Evolutionary conservation across 2,888 invertebrate genomes (phyloP), one percentile per base, ranked within the genome.

Genomic region (Chrysolina americana): DNA sequence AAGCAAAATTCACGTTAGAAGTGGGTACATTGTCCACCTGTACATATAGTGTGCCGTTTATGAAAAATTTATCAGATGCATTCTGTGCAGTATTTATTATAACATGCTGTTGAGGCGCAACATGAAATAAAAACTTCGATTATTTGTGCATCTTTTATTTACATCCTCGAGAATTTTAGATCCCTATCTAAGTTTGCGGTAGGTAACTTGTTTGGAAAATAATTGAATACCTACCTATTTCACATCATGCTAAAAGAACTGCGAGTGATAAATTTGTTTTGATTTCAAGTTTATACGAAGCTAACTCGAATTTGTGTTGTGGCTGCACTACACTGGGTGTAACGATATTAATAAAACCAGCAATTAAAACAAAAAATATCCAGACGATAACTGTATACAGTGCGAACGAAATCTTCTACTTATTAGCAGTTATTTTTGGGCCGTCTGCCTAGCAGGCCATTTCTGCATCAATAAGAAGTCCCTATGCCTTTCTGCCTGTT

Each of bases 221-320:
- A 59, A 59, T 59, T 59, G 59, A 59, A 59, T 59, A 59, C 59
- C 59, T 59, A 36, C 59, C 59, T 59, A 59, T 36, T 59, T 59
- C 28, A 28, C 59, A 59, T 59, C 59, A 13, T 17, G 59, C 10
- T 36, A 28, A 59, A 36, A 59, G 59, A 36, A 17, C 50, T 9
- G 9, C 11, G 8, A 13, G 28, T 8, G 59, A 59, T 59, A 59
- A 59, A 59, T 59, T 59, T 36, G 59, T 59, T 6, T n/a, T 59
- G 59, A 23, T 28, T 28, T 23, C 15, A 28, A 59, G 28, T 59
- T 59, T 28, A 2, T 28, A n/a, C 19, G 8, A 28, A 59, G 59
- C 28, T 28, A 10, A 28, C 6, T 36, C 28, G 59, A 59, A 36
- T 59, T 59, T 9, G 17, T n/a, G 23, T 36, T 59, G 6, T n/a